Evolutionary conservation across 1,140 invertebrate genomes (phyloP), one percentile per base, ranked within the genome.

Genomic region (Nomia melanderi): DNA sequence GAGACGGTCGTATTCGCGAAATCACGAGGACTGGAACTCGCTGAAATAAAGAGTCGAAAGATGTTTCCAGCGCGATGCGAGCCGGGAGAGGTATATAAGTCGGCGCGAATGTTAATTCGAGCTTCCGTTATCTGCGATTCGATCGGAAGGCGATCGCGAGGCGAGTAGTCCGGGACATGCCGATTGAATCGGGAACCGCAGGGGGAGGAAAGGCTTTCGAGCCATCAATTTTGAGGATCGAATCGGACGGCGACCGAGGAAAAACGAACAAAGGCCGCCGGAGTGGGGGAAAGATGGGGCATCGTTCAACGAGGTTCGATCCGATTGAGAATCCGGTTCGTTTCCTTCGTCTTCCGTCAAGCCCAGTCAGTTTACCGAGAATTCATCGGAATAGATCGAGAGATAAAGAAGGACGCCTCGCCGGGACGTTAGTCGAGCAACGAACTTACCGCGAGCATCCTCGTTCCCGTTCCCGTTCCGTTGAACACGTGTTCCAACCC

Each of bases 331-430:
- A 84, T 81, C 66, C 79, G 56, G 70, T 69, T 82, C 76, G 76
- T 82, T 76, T 82, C 64, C 59, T 79, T 56, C 59, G 57, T 9
- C 72, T 78, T 79, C 62, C 79, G 60, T 79, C 59, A 66, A 79
- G 79, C 50, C 63, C 59, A 65, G 71, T 78, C 82, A 72, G 69
- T 76, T 84, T 73, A 72, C 65, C 78, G 59, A 56, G 72, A 85
- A 86, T 79, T 87, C 77, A 83, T 83, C 77, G 74, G 44, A 53
- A 54, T 78, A 67, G 72, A 72, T 83, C 64, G 41, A 70, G 78
- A n/a, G 53, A 54, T 50, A 80, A 69, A 57, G 66, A 66, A 65
- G 60, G 29, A n/a, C n/a, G n/a, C n/a, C n/a, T n/a, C n/a, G n/a
- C n/a, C n/a, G n/a, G n/a, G n/a, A n/a, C n/a, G n/a, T n/a, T n/a